phyloP scores from a whole-genome alignment of 1,140 invertebrate species.

The Macrosteles quadrilineatus region DNA sequence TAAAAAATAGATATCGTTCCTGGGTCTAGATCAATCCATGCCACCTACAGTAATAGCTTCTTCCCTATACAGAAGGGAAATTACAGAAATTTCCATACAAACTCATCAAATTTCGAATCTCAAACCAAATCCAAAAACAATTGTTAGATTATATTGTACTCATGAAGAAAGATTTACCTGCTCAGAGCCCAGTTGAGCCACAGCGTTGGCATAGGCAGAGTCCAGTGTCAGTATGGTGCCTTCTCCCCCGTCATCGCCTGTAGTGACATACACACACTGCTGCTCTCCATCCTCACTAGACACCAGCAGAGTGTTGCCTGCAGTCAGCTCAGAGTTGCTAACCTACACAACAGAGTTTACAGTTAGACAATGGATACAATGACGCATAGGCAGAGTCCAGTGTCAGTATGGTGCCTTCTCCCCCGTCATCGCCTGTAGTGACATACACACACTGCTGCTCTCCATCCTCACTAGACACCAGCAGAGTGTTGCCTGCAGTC shows the following conservation, averaged over 20 bases:
- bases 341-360: conserved; percentile 32
- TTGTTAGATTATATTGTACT: too few relatives aligned
- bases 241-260: conserved; percentile 61
- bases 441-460: conserved; percentile 71
- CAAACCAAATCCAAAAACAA: too few relatives aligned
- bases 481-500: conserved; percentile 52
- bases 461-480: conserved; percentile 63
- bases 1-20: too few relatives aligned
- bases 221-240: conserved; percentile 58
- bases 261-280: conserved; percentile 69
- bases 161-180: too few relatives aligned
- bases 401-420: conserved; percentile 58
- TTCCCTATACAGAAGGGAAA: too few relatives aligned
- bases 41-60: too few relatives aligned
- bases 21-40: too few relatives aligned
- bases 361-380: too few relatives aligned
- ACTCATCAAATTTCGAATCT: too few relatives aligned
- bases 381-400: conserved; percentile 62
- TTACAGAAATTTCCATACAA: too few relatives aligned
- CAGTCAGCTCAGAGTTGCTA: conserved; percentile 64
- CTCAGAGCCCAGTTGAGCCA: conserved; percentile 53
- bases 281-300: conserved; percentile 67
- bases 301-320: conserved; percentile 47
- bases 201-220: conserved; percentile 61
- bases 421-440: conserved; percentile 63